These are phyloP conservation scores for Drosophila sechellia DNA, from an alignment of 1,140 invertebrate genomes.

Conservation along the genomic window DNA sequence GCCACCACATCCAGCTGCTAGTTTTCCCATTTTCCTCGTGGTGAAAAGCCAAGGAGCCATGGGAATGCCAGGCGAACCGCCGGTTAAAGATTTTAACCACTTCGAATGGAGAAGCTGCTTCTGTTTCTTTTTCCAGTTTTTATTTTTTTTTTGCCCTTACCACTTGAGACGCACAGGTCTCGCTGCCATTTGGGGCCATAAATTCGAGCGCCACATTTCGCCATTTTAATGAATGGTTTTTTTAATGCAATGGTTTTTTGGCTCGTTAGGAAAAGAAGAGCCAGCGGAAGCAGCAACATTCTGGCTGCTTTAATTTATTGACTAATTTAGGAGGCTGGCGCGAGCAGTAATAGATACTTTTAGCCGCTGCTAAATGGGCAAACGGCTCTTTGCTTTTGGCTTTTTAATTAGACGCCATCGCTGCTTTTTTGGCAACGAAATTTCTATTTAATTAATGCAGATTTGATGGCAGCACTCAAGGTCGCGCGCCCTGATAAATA, in stretches of 20 bases:
- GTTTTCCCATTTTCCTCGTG: neutral
- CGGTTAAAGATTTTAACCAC: constrained; percentile 22
- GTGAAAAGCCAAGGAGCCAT: neutral
- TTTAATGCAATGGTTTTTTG: constrained; percentile 79
- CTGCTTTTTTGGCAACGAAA: constrained; percentile 9
- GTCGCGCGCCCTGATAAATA: constrained; percentile 21
- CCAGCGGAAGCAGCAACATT: constrained; percentile 12
- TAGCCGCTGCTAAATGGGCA: constrained; percentile 52
- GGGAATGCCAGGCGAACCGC: constrained; percentile 5
- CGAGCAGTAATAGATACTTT: constrained; percentile 70
- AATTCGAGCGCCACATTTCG: constrained; percentile 76
- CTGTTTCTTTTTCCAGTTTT: constrained; percentile 16
- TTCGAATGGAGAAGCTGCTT: constrained; percentile 13
- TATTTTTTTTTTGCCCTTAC: constrained; percentile 17
- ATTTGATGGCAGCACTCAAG: constrained; percentile 60
- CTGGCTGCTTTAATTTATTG: constrained; percentile 71
- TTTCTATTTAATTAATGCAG: constrained; percentile 73
- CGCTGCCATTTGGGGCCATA: constrained; percentile 54
- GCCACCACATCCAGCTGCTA: constrained; percentile 1
- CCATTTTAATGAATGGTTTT: constrained; percentile 82
- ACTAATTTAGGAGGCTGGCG: constrained; percentile 61
- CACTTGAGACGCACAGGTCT: constrained; percentile 53
- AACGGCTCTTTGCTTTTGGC: constrained; percentile 46
- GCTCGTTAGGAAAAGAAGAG: constrained; percentile 54
- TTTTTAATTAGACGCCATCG: constrained; percentile 35